These are phyloP conservation scores for Phrynosoma blainvillii DNA, from an alignment of 2,113 vertebrate genomes.

Conservation along the genomic window DNA sequence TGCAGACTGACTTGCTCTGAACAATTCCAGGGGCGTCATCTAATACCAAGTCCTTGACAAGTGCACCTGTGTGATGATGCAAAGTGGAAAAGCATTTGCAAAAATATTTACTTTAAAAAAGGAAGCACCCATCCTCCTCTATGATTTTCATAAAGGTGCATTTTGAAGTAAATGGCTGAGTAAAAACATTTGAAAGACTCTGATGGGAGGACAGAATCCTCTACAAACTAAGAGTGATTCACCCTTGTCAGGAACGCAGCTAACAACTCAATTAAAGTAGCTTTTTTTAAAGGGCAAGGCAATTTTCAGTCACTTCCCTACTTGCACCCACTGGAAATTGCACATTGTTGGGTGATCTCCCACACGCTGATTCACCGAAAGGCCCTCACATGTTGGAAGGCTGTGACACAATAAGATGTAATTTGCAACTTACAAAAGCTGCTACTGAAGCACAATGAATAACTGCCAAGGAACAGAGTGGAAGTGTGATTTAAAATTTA, in stretches of 20 bases:
- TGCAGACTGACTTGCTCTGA: no score
- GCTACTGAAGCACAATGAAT: no score
- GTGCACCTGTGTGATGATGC: background rate
- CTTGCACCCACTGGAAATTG: background rate
- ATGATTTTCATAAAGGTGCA: background rate
- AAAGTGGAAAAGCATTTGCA: no score
- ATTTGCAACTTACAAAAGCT: no score
- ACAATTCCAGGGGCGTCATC: no score
- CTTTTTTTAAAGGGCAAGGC: background rate
- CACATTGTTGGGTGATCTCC: background rate
- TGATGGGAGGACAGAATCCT: background rate
- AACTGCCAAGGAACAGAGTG: no score
- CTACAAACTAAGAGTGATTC: background rate
- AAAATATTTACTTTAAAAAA: background rate
- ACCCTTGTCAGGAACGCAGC: background rate
- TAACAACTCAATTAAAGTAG: background rate
- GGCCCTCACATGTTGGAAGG: background rate
- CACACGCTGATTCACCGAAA: background rate
- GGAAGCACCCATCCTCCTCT: background rate
- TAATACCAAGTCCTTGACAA: no score
- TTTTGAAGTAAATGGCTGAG: background rate
- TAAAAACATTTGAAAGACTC: background rate
- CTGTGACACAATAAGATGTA: background rate
- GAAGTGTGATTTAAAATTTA: no score
- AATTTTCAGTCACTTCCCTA: background rate